These are phyloP conservation scores for Samia ricini DNA, from an alignment of 1,140 invertebrate species.

Conservation along the genomic window DNA sequence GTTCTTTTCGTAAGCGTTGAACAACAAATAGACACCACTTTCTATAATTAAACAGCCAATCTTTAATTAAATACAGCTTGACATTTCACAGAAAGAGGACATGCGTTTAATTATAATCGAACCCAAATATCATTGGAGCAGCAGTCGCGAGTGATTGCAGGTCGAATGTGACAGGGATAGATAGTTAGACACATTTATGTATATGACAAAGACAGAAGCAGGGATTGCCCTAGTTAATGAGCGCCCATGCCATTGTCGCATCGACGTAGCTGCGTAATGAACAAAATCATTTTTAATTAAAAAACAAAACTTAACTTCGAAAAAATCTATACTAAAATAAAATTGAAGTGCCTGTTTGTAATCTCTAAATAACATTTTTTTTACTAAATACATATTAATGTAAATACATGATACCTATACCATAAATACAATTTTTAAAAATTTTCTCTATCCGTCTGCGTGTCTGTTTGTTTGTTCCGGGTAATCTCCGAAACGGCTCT, in stretches of 20 bases:
- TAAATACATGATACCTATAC: too few relatives aligned
- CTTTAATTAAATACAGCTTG: slow-evolving; percentile 73
- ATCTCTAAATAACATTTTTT: too few relatives aligned
- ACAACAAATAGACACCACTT: slow-evolving; percentile 36
- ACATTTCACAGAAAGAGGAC: slow-evolving; percentile 74
- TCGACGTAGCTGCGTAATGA: slow-evolving; percentile 29
- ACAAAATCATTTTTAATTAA: too few relatives aligned
- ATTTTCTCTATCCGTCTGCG: too few relatives aligned
- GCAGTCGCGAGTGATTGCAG: slow-evolving; percentile 53
- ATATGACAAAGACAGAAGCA: slow-evolving; percentile 53
- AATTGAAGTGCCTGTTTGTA: too few relatives aligned
- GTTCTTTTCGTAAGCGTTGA: slow-evolving; percentile 1
- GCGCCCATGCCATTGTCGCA: slow-evolving; percentile 62
- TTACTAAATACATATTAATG: too few relatives aligned
- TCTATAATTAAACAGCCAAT: slow-evolving; percentile 68
- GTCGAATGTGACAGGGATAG: slow-evolving; percentile 48
- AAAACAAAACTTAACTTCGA: slow-evolving; percentile 34
- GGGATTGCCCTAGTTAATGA: slow-evolving; percentile 61
- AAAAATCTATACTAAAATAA: too few relatives aligned
- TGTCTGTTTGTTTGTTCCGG: too few relatives aligned
- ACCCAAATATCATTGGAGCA: slow-evolving; percentile 75
- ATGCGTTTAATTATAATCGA: slow-evolving; percentile 75
- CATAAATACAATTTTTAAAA: too few relatives aligned
- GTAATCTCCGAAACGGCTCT: too few relatives aligned
- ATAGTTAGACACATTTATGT: slow-evolving; percentile 29